Percentiles rank a stretch among this genome's conserved stretches.
Evolutionary conservation across 2,113 vertebrate species (phyloP).

Genomic region (Calyptommatus sinebrachiatus): DNA sequence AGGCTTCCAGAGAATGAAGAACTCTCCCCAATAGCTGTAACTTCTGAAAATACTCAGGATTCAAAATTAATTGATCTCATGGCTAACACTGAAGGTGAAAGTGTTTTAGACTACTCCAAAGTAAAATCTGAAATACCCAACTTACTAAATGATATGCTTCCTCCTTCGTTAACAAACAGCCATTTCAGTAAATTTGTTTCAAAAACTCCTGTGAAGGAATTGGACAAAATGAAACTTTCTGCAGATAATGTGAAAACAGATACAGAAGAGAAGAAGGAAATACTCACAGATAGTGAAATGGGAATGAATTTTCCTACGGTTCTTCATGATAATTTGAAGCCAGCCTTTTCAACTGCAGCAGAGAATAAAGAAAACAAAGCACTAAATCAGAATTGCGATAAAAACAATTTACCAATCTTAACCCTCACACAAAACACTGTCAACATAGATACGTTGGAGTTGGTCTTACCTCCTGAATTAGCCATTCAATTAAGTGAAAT

Average conservation of each 20-base stretch:
- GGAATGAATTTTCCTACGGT: slow-evolving; percentile 19
- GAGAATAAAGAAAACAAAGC: slow-evolving; percentile 45
- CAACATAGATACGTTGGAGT: slow-evolving; percentile 86
- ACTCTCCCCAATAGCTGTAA: neutral
- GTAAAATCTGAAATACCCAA: slow-evolving; percentile 31
- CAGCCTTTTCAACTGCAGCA: neutral
- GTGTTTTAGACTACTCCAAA: slow-evolving; percentile 15
- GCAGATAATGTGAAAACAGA: slow-evolving; percentile 33
- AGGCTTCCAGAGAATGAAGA: slow-evolving; percentile 20
- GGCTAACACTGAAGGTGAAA: slow-evolving; percentile 15
- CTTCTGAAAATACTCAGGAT: slow-evolving; percentile 1
- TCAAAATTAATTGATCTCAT: slow-evolving; percentile 19
- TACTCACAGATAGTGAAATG: slow-evolving; percentile 34
- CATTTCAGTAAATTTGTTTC: slow-evolving; percentile 15
- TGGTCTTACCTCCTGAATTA: slow-evolving; percentile 89
- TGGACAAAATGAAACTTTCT: slow-evolving; percentile 12
- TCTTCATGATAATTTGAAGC: slow-evolving; percentile 35
- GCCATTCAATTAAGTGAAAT: slow-evolving; percentile 91
- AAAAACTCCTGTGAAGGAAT: neutral
- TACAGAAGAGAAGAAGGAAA: neutral
- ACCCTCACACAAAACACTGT: slow-evolving; percentile 59
- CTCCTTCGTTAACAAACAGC: slow-evolving; percentile 17
- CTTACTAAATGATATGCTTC: slow-evolving; percentile 30
- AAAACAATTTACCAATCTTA: slow-evolving; percentile 43
- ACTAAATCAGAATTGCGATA: slow-evolving; percentile 8